Evolutionary conservation across 1,140 invertebrate species (phyloP), one percentile per base, ranked within the genome.

Genomic region (Sesamia nonagrioides): DNA sequence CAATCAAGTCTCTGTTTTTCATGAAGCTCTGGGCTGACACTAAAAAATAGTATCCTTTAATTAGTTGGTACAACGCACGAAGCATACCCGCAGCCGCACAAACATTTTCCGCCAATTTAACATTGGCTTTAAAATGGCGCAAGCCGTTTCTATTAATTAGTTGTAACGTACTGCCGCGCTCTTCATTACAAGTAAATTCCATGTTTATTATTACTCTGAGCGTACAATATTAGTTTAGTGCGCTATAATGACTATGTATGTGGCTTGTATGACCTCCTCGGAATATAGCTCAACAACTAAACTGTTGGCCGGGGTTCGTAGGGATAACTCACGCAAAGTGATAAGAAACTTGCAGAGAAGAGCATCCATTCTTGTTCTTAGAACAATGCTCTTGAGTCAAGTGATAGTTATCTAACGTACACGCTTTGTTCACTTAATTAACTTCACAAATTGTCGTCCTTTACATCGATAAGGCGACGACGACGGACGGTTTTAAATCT

Each of bases 351-450:
- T 84, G 66, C 69, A 52, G 69, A 84, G 81, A 77, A 33, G 63
- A 75, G 75, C 78, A 78, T 82, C 78, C 75, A 72, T 79, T 77
- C 73, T 77, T 69, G 81, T 77, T 82, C 81, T 72, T 74, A 77
- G 81, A 82, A 88, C 84, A 90, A 90, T 86, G 86, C 84, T 88
- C 78, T 78, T 79, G n/a, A n/a, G n/a, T n/a, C n/a, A n/a, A n/a
- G n/a, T n/a, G 78, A 82, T 81, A 63, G 81, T 79, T 88, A 89
- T 88, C 87, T 83, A 69, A 84, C 78, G 75, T 84, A 80, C 77
- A 77, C 68, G 81, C 80, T 85, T 89, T 88, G 85, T 90, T 87
- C 82, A 80, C 82, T 89, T 86, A 90, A 90, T 89, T 88, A 88
- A 88, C 79, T 86, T 84, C 76, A 81, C 78, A 86, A 86, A 88